Evolutionary conservation across 2,113 vertebrate genomes (phyloP), one percentile per base, ranked within the genome.

Genomic region (Podiceps cristatus): DNA sequence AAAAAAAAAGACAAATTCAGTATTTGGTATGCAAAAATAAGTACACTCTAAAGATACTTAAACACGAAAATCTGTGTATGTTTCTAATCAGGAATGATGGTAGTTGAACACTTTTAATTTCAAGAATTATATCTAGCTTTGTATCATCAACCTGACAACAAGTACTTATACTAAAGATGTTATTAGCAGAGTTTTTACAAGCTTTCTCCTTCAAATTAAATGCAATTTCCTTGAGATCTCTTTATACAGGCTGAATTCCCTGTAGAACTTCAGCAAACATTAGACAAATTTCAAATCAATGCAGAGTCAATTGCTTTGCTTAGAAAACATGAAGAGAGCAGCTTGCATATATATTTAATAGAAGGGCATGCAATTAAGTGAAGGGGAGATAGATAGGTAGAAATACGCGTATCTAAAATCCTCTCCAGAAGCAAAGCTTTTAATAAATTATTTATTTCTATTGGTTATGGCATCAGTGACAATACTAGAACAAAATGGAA

Each of bases 231-330:
- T 93, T 85, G 53, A 89, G 19, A 79, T 85, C 23, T 64, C 16
- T 91, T 87, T 64, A 71, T 56, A 71, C 1, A 12, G 2, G 0
- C 8, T 84, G 23, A 96, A 91, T 85, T 91, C 62, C 62, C 73
- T 76, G 10, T 18, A 88, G 68, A 75, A 78, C 44, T 85, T 87
- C 44, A 78, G 24, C 19, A 94, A 93, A 91, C 16, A 59, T 58
- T 59, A 63, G 35, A 71, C 10, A 85, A 64, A 81, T 90, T 95
- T 87, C 73, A 75, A 72, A 87, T 95, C 80, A 94, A 81, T 94
- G 31, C 18, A 40, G 19, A 91, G 37, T 71, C 56, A 89, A 93
- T 85, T 85, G 10, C 11, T 96, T 76, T 91, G 28, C n/a, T 63
- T 78, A 62, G 29, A 73, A 86, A 94, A 91, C n/a, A 62, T 49